phyloP scores from a whole-genome alignment of 2,888 invertebrate species.

The Synergus gifuensis region DNA sequence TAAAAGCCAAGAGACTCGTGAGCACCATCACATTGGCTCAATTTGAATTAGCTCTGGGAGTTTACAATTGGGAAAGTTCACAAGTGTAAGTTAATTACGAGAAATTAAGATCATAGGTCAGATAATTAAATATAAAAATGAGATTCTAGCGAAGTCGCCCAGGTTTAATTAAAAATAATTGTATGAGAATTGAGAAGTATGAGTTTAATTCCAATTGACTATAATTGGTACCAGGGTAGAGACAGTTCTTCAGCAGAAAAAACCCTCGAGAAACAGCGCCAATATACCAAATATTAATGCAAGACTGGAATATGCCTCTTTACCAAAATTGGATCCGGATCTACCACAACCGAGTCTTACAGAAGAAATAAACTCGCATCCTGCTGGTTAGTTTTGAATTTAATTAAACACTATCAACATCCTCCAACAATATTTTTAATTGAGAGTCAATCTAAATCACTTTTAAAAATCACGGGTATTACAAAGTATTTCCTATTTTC shows the following conservation, averaged over 20 bases:
- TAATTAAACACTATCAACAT: not conserved
- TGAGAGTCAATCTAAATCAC: not conserved
- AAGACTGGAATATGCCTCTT: slow-evolving; percentile 77
- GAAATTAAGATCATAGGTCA: slow-evolving; percentile 6
- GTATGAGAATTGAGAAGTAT: too few species aligned
- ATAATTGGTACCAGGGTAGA: slow-evolving; percentile 71
- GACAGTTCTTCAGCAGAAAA: slow-evolving; percentile 75
- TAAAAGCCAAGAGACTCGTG: slow-evolving; percentile 79
- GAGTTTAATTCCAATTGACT: not conserved
- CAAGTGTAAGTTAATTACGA: slow-evolving; percentile 71
- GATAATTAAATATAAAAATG: slow-evolving; percentile 8
- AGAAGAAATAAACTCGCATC: slow-evolving; percentile 61
- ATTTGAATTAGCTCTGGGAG: slow-evolving; percentile 77
- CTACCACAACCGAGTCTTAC: slow-evolving; percentile 68
- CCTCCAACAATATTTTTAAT: not conserved
- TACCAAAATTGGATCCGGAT: slow-evolving; percentile 75
- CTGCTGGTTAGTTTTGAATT: slow-evolving; percentile 61
- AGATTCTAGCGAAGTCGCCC: not conserved
- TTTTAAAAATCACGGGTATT: not conserved
- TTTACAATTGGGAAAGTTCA: slow-evolving; percentile 77
- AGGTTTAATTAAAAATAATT: slow-evolving; percentile 10
- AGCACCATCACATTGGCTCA: slow-evolving; percentile 78
- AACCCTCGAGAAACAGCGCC: slow-evolving; percentile 68
- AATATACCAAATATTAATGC: slow-evolving; percentile 74
- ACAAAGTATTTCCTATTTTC: slow-evolving; percentile 61